Evolutionary conservation across 2,113 vertebrate species (phyloP).

Genomic region (Plestiodon gilberti): DNA sequence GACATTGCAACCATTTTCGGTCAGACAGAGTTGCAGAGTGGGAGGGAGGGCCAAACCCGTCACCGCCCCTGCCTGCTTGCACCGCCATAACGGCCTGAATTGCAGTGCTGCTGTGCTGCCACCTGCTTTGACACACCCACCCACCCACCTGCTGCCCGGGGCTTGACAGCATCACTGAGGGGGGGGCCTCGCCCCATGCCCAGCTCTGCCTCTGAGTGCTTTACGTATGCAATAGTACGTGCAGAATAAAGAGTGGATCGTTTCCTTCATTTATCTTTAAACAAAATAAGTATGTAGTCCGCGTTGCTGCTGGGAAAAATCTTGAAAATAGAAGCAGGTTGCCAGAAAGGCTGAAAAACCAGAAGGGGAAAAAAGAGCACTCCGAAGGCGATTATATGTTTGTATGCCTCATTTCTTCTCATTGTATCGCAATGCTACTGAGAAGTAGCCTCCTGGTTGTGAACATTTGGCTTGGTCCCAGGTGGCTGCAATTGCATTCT

Average conservation of each 20-base stretch:
- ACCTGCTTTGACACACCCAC: too few relatives aligned
- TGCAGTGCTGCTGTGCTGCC: too few relatives aligned
- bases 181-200: too few relatives aligned
- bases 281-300: background rate
- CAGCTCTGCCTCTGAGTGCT: too few relatives aligned
- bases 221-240: background rate
- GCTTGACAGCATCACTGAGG: too few relatives aligned
- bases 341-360: background rate
- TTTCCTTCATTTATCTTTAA: background rate
- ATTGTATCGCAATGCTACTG: background rate
- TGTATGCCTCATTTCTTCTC: background rate
- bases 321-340: background rate
- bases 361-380: background rate
- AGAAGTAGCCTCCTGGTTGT: background rate
- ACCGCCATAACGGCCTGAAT: too few relatives aligned
- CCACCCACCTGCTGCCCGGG: too few relatives aligned
- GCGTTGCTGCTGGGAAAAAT: too few relatives aligned
- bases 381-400: background rate
- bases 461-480: background rate
- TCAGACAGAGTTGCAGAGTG: too few relatives aligned
- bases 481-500: background rate
- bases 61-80: too few relatives aligned
- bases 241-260: background rate
- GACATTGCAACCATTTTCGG: too few relatives aligned
- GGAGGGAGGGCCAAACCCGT: too few relatives aligned